Percentiles rank a stretch among this genome's conserved stretches.
phyloP scores from a whole-genome alignment of 2,888 invertebrate genomes.

The Dichetophora obliterata region DNA sequence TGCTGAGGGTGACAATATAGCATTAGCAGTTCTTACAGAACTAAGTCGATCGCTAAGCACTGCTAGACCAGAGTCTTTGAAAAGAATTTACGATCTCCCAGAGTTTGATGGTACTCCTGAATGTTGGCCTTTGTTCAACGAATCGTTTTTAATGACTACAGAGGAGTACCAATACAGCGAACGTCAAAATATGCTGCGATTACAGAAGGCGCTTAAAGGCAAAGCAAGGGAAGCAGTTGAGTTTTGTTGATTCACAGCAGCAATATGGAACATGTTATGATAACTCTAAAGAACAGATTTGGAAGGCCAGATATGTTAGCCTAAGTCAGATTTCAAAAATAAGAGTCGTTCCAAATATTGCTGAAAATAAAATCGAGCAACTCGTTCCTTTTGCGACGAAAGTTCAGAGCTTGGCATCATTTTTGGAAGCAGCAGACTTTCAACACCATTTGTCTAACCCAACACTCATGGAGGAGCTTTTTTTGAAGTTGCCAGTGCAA shows the following conservation, averaged over 20 bases:
- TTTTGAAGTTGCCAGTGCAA: constrained; percentile 22
- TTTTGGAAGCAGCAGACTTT: constrained; percentile 2
- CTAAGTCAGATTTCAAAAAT: constrained; percentile 1
- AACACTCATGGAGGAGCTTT: neutral
- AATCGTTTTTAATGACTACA: constrained; percentile 26
- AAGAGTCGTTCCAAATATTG: neutral
- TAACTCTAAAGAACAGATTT: constrained; percentile 2
- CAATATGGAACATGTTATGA: neutral
- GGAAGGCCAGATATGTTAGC: neutral
- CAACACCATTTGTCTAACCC: too few relatives aligned
- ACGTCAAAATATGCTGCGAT: constrained; percentile 23
- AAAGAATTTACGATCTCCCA: neutral
- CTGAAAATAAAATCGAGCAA: neutral
- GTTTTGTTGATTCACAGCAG: constrained; percentile 28
- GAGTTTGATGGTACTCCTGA: neutral
- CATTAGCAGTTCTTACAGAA: neutral
- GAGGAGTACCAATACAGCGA: constrained; percentile 24
- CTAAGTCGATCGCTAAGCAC: neutral
- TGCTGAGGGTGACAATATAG: neutral
- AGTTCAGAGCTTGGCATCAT: constrained; percentile 17
- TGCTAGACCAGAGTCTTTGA: neutral
- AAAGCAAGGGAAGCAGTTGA: constrained; percentile 21
- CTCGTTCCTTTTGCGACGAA: neutral
- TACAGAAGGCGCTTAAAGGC: constrained; percentile 26
- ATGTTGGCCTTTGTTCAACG: neutral